Base-by-base conservation (phyloP, 2,797 vertebrate genomes). In the Galaxias olidus region DNA sequence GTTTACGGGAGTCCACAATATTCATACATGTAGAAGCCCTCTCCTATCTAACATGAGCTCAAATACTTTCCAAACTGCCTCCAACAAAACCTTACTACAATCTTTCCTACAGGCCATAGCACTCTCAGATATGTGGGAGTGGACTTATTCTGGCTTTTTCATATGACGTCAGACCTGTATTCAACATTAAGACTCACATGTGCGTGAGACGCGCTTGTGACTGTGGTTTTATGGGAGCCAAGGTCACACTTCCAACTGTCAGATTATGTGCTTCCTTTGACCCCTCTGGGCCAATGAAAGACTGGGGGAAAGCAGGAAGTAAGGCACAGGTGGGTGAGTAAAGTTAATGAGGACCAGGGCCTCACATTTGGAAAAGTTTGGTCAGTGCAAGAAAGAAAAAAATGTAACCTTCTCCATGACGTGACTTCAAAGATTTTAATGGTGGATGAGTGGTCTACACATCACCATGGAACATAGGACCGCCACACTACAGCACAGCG, bases 161-260 rank as follows among this genome's bases (percentile, higher is more conserved):
- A 60, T 54, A 15, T 3, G 7, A 49, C 30, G 30, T 30, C 30
- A 30, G 42, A 61, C 9, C 72, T 75, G 77, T 69, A 80, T 83
- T 81, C 61, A 70, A 14, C 79, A 82, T 76, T 44, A 46, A 4
- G 20, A 61, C 62, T 66, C 61, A 63, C 47, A 62, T 61, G 72
- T 64, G 67, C 69, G 62, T 78, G 72, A 69, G 63, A 59, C 10
- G 67, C 46, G 73, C 77, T 69, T 17, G 74, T 78, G 47, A 82
- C 76, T 15, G 66, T 59, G 65, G 43, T 80, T 84, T 80, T 79
- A 83, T 65, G 75, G 73, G 73, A 68, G 74, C 49, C 9, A 65
- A 58, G 78, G 69, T 65, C 60, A 50, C 65, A 67, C 65, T 53
- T 82, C 65, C 61, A 72, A 68, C 65, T 59, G 53, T 12, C 63